Conservation (phyloP, 2,888 invertebrate genomes). For the Diadegma fenestrale region DNA sequence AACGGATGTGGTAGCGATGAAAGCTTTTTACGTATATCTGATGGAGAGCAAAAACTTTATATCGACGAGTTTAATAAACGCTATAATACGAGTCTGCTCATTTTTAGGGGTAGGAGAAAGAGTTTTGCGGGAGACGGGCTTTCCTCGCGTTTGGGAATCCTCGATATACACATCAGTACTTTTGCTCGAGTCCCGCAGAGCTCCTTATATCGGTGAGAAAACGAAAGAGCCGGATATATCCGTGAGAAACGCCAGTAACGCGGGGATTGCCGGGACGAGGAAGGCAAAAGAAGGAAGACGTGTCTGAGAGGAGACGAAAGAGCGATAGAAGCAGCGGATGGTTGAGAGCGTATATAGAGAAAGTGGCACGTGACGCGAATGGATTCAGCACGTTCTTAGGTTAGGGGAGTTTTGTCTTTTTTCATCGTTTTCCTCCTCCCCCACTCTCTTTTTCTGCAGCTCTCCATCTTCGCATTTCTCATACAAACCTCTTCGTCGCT, state of each 20-base stretch:
- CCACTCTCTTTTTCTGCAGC: conserved; percentile 3
- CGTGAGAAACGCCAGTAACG: conserved; percentile 54
- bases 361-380: conserved; percentile 80
- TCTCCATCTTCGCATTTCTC: too few species aligned
- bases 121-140: conserved; percentile 8
- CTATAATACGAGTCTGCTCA: conserved; percentile 45
- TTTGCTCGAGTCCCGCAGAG: conserved; percentile 20
- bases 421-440: conserved; percentile 40
- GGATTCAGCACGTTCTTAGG: conserved; percentile 54
- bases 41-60: conserved; percentile 31
- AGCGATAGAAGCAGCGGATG: conserved; percentile 23
- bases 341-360: conserved; percentile 72
- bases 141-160: conserved; percentile 65
- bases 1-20: conserved; percentile 17
- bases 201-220: conserved; percentile 72
- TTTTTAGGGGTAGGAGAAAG: conserved; percentile 14
- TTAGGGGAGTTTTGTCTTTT: conserved; percentile 43
- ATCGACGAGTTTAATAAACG: conserved; percentile 35
- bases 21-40: conserved; percentile 26
- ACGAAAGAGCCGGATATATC: conserved; percentile 76
- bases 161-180: conserved; percentile 76
- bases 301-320: conserved; percentile 27
- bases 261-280: background rate
- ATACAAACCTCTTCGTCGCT: conserved; percentile 8
- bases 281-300: background rate